Evolutionary conservation across 2,888 invertebrate species (phyloP), one percentile per base, ranked within the genome.

Genomic region (Eupsilia transversa): DNA sequence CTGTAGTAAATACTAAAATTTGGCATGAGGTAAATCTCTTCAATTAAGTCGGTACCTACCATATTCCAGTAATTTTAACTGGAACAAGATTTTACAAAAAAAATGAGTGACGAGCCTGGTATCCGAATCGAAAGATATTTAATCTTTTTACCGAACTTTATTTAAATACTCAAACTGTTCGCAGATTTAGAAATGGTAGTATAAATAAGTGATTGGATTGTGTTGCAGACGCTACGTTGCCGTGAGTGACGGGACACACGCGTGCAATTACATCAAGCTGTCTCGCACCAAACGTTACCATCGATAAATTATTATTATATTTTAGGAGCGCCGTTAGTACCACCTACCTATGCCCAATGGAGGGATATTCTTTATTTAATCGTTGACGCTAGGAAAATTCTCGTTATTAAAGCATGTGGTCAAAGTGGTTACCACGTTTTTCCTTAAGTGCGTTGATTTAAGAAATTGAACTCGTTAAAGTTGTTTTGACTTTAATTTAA

Each of bases 231-330:
- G 49, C 77, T 87, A 81, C 80, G 30, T 6, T 72, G 60, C 82
- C 74, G 85, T 64, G 87, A 82, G 86, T 87, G 88, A 84, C 71
- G 81, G 81, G 82, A 73, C 85, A 86, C 87, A 87, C 89, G 85
- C 88, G 88, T 88, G 93, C 93, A 91, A 92, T 92, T 91, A 90
- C 90, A 91, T 89, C 91, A 85, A 90, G 87, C 88, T 77, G 88
- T 88, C 88, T 70, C 79, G 78, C 79, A 73, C 76, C 82, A 69
- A 72, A 71, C 84, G 82, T 43, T 76, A 57, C 84, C 77, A 49
- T 81, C 85, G 59, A 84, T 84, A 80, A 57, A 77, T 84, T 80
- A 84, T 65, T 83, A 80, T 71, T 77, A 80, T 69, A 76, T 74
- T 77, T 46, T 71, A 52, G 72, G 72, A 69, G 54, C 33, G 52